Percentiles rank a stretch among this genome's conserved stretches.
These are phyloP conservation scores for Spialia ferax DNA, from an alignment of 2,888 invertebrate genomes.

Conservation along the genomic window DNA sequence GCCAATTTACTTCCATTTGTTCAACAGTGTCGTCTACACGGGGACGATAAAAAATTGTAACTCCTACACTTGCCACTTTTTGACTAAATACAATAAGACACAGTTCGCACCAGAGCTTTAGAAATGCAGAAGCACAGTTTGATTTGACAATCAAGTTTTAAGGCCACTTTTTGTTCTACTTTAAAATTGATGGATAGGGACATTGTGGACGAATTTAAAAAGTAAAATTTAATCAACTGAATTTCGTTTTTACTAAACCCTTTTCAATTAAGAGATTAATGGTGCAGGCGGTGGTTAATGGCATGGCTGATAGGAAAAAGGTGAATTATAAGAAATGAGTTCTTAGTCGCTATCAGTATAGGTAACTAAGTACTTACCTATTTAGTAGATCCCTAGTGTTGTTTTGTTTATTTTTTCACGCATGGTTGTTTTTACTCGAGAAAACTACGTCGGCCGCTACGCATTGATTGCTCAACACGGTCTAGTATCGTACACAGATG, in stretches of 20 bases:
- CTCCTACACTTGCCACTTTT: conserved; percentile 47
- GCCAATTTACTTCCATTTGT: conserved; percentile 68
- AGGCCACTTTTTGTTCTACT: conserved; percentile 21
- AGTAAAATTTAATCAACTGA: conserved; percentile 23
- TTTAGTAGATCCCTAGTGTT: neutral
- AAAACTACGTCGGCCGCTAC: conserved; percentile 39
- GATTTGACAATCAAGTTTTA: conserved; percentile 20
- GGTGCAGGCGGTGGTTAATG: neutral
- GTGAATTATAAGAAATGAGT: neutral
- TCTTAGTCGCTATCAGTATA: neutral
- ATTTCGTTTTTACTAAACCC: conserved; percentile 16
- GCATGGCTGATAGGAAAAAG: neutral
- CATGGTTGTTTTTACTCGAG: conserved; percentile 32
- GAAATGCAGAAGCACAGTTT: conserved; percentile 20
- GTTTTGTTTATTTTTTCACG: conserved; percentile 40
- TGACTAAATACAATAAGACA: conserved; percentile 60
- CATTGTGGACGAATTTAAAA: conserved; percentile 2
- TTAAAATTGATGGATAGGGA: conserved; percentile 20
- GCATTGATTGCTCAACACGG: conserved; percentile 46
- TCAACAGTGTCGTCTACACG: conserved; percentile 57
- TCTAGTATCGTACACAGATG: conserved; percentile 38
- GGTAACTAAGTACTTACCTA: no score
- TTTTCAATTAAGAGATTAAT: conserved; percentile 10
- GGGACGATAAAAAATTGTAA: conserved; percentile 57
- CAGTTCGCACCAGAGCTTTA: conserved; percentile 47